Evolutionary conservation across 2,113 vertebrate genomes (phyloP).

Genomic region (Stercorarius parasiticus): DNA sequence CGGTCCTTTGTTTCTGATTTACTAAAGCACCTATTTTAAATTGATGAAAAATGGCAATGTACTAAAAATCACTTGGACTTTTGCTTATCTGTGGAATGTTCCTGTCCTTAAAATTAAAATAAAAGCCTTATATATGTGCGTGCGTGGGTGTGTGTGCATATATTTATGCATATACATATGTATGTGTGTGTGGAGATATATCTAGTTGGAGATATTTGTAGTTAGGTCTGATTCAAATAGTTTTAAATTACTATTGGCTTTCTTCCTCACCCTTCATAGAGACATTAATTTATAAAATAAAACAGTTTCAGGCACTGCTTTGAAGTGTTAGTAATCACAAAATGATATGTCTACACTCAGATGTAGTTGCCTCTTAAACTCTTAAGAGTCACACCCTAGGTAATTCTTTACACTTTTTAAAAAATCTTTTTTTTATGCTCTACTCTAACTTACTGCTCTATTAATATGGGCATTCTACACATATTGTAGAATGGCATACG

Average conservation of each 20-base stretch:
- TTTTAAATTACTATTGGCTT: constrained; percentile 54
- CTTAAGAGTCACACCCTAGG: background rate
- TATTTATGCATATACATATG: background rate
- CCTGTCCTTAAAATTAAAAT: constrained; percentile 22
- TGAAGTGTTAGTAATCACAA: constrained; percentile 37
- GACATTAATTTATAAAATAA: constrained; percentile 46
- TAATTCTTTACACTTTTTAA: background rate
- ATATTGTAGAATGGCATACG: background rate
- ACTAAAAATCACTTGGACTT: constrained; percentile 39
- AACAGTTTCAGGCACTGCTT: constrained; percentile 60
- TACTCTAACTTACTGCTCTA: background rate
- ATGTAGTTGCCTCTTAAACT: background rate
- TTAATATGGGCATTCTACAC: background rate
- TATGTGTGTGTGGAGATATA: background rate
- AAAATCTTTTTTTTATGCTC: background rate
- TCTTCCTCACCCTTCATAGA: constrained; percentile 44
- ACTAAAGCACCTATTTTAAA: constrained; percentile 13
- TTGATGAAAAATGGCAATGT: constrained; percentile 26
- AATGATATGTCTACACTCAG: background rate
- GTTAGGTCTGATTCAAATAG: constrained; percentile 34
- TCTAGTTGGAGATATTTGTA: background rate
- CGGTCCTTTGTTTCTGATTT: background rate
- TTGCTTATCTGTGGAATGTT: constrained; percentile 12
- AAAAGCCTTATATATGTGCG: background rate
- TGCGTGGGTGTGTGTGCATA: background rate